Percentiles rank a stretch among this genome's conserved stretches.
Conservation (phyloP, 1,140 invertebrate species). For the Myzus persicae region DNA sequence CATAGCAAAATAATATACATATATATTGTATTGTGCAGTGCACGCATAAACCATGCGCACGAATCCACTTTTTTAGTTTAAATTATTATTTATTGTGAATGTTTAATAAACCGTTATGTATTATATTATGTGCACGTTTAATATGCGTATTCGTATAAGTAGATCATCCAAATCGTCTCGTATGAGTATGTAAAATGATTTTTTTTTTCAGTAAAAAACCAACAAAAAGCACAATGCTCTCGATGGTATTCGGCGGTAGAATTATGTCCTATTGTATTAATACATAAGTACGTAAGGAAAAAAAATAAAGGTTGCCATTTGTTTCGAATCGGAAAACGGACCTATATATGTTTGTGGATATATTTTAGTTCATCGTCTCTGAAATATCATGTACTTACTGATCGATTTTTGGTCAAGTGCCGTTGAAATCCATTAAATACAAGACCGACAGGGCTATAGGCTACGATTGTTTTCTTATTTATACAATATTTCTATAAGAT, state of each 20-base stretch:
- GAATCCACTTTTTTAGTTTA: neutral
- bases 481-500: neutral
- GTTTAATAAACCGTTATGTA: conserved; percentile 9
- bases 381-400: neutral
- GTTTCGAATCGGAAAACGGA: neutral
- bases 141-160: neutral
- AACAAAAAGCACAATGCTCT: neutral
- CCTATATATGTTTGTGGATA: neutral
- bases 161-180: neutral
- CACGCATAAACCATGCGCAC: neutral
- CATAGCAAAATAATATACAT: neutral
- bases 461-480: neutral
- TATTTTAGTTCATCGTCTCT: neutral
- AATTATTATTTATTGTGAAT: neutral
- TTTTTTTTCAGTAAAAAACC: neutral
- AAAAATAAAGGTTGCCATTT: neutral
- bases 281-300: neutral
- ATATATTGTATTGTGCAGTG: neutral
- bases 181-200: neutral
- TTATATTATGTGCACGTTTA: neutral
- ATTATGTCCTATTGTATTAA: conserved; percentile 40
- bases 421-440: neutral
- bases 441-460: too few relatives aligned
- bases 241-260: neutral
- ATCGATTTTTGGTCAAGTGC: neutral